Evolutionary conservation across 2,113 vertebrate species (phyloP), one percentile per base, ranked within the genome.

Genomic region (Lophotis ruficrista): DNA sequence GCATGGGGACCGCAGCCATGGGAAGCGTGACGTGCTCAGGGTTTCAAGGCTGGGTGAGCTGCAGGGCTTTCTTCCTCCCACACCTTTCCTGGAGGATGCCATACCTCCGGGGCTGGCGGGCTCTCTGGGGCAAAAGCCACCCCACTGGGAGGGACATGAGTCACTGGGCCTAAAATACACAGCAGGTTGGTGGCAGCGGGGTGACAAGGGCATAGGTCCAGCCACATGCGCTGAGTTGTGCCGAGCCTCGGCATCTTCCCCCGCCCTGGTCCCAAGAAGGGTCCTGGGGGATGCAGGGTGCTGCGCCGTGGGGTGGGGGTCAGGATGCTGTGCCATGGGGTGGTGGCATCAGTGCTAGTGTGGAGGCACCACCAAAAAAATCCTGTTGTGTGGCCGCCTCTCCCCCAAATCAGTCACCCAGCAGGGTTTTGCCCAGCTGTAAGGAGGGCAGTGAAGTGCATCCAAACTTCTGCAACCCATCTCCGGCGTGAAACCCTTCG

Each of bases 21-120:
- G 33, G 70, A 87, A 60, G 28, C 2, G 4, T 51, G 71, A 89
- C 0, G 0, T 79, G 51, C n/a, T 27, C 0, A 0, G 7, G 25
- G 6, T 80, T 93, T 75, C 0, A 1, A 41, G 45, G 35, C 24
- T 30, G 24, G 38, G 33, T 1, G 0, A 41, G 16, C 37, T 61
- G 19, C 31, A 25, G 47, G 61, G 19, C 20, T 93, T 91, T 66
- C 69, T 56, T 93, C 28, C 60, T 87, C 57, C 35, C 57, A 53
- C 0, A 0, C 27, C 20, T 84, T 87, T 60, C 89, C 45, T 10
- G 1, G 33, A 3, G 3, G 57, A 41, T 92, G 60, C 25, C 4
- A 7, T 54, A 19, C 31, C 11, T 3, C 0, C 0, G 0, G 30
- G 17, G 28, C 35, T 75, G 8, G 57, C 20, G 19, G 21, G 31